Percentiles rank a stretch among this genome's conserved stretches.
Conservation (phyloP, 1,140 invertebrate genomes). For the Drosophila nasuta region DNA sequence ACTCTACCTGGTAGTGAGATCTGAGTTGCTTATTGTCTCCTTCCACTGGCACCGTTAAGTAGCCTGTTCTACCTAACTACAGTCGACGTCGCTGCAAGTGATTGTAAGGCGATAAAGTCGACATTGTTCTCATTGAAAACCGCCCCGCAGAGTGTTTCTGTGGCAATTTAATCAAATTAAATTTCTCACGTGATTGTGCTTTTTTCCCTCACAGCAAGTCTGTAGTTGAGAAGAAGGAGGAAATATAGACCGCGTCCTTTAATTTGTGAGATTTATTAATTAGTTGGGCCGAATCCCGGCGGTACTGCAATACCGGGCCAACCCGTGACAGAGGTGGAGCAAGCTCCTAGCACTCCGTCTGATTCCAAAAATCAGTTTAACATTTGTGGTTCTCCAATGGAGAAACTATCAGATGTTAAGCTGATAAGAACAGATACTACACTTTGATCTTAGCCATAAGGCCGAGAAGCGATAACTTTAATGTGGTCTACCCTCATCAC, state of each 20-base stretch:
- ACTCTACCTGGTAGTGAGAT: too few species aligned
- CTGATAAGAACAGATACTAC: constrained; percentile 89
- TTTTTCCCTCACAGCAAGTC: constrained; percentile 52
- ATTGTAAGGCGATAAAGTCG: constrained; percentile 62
- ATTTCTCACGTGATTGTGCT: constrained; percentile 77
- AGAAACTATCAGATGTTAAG: constrained; percentile 88
- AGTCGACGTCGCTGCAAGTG: constrained; percentile 25
- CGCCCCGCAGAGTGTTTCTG: constrained; percentile 65
- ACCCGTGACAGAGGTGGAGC: constrained; percentile 87
- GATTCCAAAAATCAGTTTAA: constrained; percentile 88
- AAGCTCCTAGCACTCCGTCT: constrained; percentile 85
- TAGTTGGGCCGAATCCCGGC: constrained; percentile 63
- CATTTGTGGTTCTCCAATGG: constrained; percentile 87
- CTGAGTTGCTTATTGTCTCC: constrained; percentile 37
- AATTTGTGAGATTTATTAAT: constrained; percentile 1
- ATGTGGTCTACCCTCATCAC: not conserved
- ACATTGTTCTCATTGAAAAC: constrained; percentile 32
- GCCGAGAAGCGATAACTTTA: constrained; percentile 81
- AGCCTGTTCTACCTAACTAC: constrained; percentile 46
- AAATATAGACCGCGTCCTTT: constrained; percentile 42
- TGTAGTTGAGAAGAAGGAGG: constrained; percentile 21
- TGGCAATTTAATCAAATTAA: constrained; percentile 84
- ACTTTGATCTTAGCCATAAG: constrained; percentile 85
- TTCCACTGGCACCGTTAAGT: constrained; percentile 47
- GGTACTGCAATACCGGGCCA: constrained; percentile 87